Evolutionary conservation across 2,113 vertebrate genomes (phyloP), one percentile per base, ranked within the genome.

Genomic region (Cyanoramphus novaezelandiae): DNA sequence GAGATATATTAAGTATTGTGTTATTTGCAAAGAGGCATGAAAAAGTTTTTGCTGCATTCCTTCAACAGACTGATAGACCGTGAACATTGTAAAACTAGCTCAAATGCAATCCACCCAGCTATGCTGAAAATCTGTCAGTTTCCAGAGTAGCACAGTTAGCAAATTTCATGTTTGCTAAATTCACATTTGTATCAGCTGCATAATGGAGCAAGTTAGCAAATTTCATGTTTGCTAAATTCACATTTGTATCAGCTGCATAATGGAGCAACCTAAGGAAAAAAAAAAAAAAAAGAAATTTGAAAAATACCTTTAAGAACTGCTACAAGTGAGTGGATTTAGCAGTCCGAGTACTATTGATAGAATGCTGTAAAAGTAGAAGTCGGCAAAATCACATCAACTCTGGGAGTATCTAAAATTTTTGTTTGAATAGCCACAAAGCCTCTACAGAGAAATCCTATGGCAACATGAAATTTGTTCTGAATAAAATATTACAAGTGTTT

Each of bases 371-470:
- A 96, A 79, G 81, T 55, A 92, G 25, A 94, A 85, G 53, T 53
- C 1, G 1, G 13, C n/a, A 78, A 69, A 89, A 95, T 59, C 59
- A 55, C 7, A 2, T 82, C 70, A 82, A 27, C 29, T 95, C 65
- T 77, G 63, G 82, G 55, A 94, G 23, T 69, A 41, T 28, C 11
- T 69, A 81, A 70, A 5, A 57, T 75, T 74, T 93, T 92, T 63
- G 31, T 88, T 90, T 90, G 90, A 97, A 91, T 21, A 90, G 20
- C 29, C 47, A 41, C 16, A 74, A 82, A 88, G 84, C 80, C 41
- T 79, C 52, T 59, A 50, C 15, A 83, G 65, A 88, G 16, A 63
- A 69, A 67, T 78, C 72, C n/a, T 83, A 11, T 89, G 41, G 33
- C 17, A 82, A 85, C 25, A 52, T n/a, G 86, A 63, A 67, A 86